Evolutionary conservation across 1,140 invertebrate genomes (phyloP), one percentile per base, ranked within the genome.

Genomic region (Drosophila lacteicornis): DNA sequence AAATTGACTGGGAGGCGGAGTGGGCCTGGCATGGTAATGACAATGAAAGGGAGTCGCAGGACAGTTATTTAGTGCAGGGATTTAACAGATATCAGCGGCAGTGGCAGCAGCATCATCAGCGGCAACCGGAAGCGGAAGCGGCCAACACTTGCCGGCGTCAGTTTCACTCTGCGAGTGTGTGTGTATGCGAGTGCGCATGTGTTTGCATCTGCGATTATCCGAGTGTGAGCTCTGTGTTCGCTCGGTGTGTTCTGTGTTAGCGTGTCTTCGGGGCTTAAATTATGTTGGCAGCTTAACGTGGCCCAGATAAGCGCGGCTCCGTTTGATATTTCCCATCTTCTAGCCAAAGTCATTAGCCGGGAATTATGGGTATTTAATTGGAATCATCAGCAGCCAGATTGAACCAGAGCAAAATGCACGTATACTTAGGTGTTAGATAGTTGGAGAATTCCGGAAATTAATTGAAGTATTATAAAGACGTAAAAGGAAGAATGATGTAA

Each of bases 21-120:
- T 15, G 22, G 33, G 27, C 12, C n/a, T 13, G 15, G 17, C 19
- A 49, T 19, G 33, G 36, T 25, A 25, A 25, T 19, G 15, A 19
- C 22, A 55, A 11, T 22, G 13, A 5, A 43, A 42, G 38, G 38
- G 27, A 43, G n/a, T 47, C 25, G 38, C 33, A 60, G 62, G 49
- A 69, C 80, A 84, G 73, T 87, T 88, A 88, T 88, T 87, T 88
- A 87, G 84, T 84, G 66, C 68, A 66, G 85, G 81, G 85, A 80
- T 88, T 87, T 84, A 59, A 49, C 53, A 60, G 80, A 80, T 88
- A 87, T 30, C 75, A 58, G 45, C 40, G 17, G 61, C 53, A 53
- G 9, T 17, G 27, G 50, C 53, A 59, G 50, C 45, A 71, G 43
- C 42, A 68, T 77, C 75, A 74, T 46, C 71, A 76, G 49, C 58